Base-by-base conservation (phyloP, 1,140 invertebrate genomes). In the Drosophila hydei region DNA sequence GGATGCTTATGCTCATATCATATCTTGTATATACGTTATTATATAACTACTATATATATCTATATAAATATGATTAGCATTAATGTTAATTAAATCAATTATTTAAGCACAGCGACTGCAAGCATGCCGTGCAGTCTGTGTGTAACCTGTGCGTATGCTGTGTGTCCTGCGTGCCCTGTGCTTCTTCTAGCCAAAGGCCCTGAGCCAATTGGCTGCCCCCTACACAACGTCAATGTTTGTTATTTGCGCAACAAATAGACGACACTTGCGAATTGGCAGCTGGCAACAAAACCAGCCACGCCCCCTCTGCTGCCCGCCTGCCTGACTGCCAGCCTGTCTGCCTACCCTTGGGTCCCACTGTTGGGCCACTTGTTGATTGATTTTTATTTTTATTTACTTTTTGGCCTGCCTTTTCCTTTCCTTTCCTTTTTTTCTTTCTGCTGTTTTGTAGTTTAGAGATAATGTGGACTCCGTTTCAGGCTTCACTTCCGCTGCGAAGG, bases 1-100 rank as follows among this genome's bases (percentile, higher is more conserved):
- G 59, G 40, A n/a, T 59, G 19, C 60, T 52, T 63, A 55, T 63
- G 60, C 18, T 25, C 40, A 55, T 47, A 55, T 54, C n/a, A 33
- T 25, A 48, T 19, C 14, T 18, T 18, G 27, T 43, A 43, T 11
- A 25, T 47, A 47, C 25, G 14, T 27, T 61, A 52, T 54, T 40
- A 30, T 38, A 43, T 60, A 11, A 6, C 21, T 69, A 9, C 42
- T 54, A 42, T 47, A 54, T 71, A 30, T 30, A 30, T 2, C 2
- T 40, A 14, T 40, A 14, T 42, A 5, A 45, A 55, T 38, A 54
- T 71, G 72, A 63, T 71, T 58, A 65, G 56, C 68, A 80, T 73
- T 68, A 81, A 71, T 79, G 75, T 79, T 74, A 88, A 88, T 88
- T 79, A 72, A 76, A 89, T 89, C 83, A 83, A 88, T 88, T 87